Conservation (phyloP, 1,140 invertebrate species). For the Musca vetustissima region DNA sequence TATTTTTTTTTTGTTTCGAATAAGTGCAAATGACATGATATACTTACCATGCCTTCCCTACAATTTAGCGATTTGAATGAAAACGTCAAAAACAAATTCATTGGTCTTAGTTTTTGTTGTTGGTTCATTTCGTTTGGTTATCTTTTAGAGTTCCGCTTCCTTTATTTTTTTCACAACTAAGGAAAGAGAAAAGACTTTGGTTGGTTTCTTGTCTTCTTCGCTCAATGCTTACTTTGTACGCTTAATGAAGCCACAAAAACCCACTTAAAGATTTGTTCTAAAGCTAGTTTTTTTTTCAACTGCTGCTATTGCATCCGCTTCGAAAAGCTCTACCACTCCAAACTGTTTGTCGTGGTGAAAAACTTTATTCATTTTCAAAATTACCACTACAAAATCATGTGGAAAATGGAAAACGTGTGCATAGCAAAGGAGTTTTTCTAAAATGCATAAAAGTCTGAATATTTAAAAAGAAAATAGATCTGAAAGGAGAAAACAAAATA, state of each 20-base stretch:
- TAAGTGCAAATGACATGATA: too few species aligned
- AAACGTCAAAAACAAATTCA: neutral
- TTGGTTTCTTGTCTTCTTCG: neutral
- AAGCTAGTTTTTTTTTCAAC: too few species aligned
- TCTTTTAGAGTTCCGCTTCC: too few species aligned
- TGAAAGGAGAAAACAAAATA: neutral
- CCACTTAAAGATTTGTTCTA: constrained; percentile 30
- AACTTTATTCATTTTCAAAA: constrained; percentile 56
- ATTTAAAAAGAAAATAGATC: constrained; percentile 2
- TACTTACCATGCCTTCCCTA: too few species aligned
- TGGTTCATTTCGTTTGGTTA: neutral
- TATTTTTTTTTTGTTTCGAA: too few species aligned
- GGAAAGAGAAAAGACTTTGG: neutral
- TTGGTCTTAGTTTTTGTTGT: neutral
- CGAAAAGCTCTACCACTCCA: too few species aligned
- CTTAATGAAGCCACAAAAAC: constrained; percentile 29
- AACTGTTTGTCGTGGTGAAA: constrained; percentile 20
- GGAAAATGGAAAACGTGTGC: constrained; percentile 5
- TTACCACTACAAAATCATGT: constrained; percentile 23
- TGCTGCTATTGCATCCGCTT: neutral
- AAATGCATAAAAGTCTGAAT: neutral
- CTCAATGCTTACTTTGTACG: constrained; percentile 5
- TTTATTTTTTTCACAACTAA: too few species aligned
- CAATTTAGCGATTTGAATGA: too few species aligned
- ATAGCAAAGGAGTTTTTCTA: constrained; percentile 14